Evolutionary conservation across 2,888 invertebrate genomes (phyloP).

Genomic region (Silvanus unidentatus): DNA sequence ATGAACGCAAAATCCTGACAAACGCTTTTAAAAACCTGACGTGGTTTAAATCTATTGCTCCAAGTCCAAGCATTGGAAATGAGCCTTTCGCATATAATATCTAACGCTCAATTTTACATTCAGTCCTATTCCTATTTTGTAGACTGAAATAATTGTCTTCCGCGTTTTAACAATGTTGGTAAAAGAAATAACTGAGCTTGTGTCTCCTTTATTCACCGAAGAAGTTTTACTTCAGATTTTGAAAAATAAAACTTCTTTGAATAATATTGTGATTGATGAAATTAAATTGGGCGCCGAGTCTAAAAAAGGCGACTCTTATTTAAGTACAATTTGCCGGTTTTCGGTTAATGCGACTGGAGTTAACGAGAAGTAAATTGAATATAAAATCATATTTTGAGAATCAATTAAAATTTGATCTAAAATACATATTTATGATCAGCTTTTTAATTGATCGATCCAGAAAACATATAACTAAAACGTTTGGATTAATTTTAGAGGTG

Average conservation of each 20-base stretch:
- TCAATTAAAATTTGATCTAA: no score
- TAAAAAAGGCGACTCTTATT: conserved; percentile 65
- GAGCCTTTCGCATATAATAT: no score
- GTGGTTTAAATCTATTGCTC: conserved; percentile 1
- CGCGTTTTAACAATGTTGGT: not conserved
- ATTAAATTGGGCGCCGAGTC: conserved; percentile 46
- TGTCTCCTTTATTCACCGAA: conserved; percentile 27
- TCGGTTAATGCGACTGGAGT: conserved; percentile 49
- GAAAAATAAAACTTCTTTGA: conserved; percentile 20
- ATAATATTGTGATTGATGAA: conserved; percentile 37
- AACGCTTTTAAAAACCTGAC: not conserved
- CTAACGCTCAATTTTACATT: no score
- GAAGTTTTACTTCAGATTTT: conserved; percentile 26
- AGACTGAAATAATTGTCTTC: no score
- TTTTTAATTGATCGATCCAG: no score
- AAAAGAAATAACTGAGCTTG: not conserved
- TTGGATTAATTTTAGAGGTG: conserved; percentile 8
- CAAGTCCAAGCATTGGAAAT: not conserved
- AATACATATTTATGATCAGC: conserved; percentile 3
- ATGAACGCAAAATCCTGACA: no score
- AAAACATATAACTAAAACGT: no score
- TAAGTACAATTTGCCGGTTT: conserved; percentile 60
- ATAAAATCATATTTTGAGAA: conserved; percentile 1
- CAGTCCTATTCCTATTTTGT: no score
- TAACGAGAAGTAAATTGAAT: not conserved